Conservation (phyloP, 2,797 vertebrate species). For the Nyctalus aviator region DNA sequence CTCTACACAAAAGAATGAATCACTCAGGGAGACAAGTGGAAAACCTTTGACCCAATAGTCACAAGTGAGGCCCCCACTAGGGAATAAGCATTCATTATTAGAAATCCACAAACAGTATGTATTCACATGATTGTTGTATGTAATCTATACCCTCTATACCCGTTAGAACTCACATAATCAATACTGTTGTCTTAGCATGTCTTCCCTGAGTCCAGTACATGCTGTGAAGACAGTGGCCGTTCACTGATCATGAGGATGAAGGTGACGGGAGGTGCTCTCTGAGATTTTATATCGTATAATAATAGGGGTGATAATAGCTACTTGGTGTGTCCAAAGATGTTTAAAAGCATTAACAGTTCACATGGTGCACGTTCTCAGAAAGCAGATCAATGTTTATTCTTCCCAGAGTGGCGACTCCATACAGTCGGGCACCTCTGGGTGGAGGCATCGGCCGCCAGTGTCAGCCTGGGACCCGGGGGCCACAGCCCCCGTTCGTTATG, state of each 20-base stretch:
- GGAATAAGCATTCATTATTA: neutral
- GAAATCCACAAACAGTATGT: neutral
- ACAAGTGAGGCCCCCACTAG: neutral
- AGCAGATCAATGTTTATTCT: conserved; percentile 74
- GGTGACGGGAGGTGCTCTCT: conserved; percentile 46
- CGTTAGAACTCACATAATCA: neutral
- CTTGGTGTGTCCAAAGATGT: conserved; percentile 30
- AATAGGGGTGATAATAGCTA: conserved; percentile 64
- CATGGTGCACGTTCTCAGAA: conserved; percentile 24
- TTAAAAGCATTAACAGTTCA: conserved; percentile 76
- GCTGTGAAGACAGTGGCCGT: neutral
- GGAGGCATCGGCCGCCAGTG: conserved; percentile 33
- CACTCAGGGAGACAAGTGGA: neutral
- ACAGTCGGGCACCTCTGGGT: conserved; percentile 47
- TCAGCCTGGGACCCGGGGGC: conserved; percentile 63
- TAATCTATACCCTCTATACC: neutral
- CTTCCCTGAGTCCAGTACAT: neutral
- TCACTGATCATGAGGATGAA: conserved; percentile 46
- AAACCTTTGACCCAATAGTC: neutral
- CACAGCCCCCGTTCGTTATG: conserved; percentile 69
- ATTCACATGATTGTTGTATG: neutral
- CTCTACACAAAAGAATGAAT: conserved; percentile 29
- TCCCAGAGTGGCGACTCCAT: conserved; percentile 49
- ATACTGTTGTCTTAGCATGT: neutral
- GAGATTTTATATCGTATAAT: conserved; percentile 73